Evolutionary conservation across 2,888 invertebrate species (phyloP), one percentile per base, ranked within the genome.

Genomic region (Sisyra terminalis): DNA sequence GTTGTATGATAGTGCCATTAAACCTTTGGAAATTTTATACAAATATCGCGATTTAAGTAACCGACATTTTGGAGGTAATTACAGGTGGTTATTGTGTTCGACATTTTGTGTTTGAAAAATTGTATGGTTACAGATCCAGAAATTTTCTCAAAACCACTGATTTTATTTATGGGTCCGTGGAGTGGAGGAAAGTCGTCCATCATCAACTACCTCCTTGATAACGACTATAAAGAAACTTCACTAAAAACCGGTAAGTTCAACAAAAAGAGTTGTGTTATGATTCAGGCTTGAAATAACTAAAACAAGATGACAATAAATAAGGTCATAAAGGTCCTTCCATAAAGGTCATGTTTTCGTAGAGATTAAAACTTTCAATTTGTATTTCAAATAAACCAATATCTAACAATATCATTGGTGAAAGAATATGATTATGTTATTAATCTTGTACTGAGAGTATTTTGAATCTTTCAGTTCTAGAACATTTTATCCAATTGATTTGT

Each of bases 131-230:
- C 52, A 71, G 93, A 93, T 65, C 84, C 89, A 2, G 92, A 94
- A 71, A 89, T 93, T 56, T 89, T 89, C 61, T 88, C 90, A 3
- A 93, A 92, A 57, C 93, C 94, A 2, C 66, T 93, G 55, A 75
- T 93, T 42, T 69, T 94, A 4, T 88, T 93, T 56, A 87, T 93
- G 84, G 94, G 94, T 34, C 92, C 93, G 31, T 93, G 92, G 88
- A 90, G 90, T 55, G 90, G 92, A 45, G 94, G 94, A 48, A 94
- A 94, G 66, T 90, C 92, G 2, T 83, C 89, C 42, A 87, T 92
- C 51, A 78, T 93, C 48, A 94, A 94, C 63, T 93, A 94, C 63
- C 68, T 94, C 49, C 73, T 89, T 32, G 84, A 87, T 46, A 80
- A 85, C 49, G 89, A 92, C 60, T 85, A 85, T 57, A 82, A 79